Percentiles rank a stretch among this genome's conserved stretches.
Conservation (phyloP, 1,140 invertebrate genomes). For the Drosophila dunni region DNA sequence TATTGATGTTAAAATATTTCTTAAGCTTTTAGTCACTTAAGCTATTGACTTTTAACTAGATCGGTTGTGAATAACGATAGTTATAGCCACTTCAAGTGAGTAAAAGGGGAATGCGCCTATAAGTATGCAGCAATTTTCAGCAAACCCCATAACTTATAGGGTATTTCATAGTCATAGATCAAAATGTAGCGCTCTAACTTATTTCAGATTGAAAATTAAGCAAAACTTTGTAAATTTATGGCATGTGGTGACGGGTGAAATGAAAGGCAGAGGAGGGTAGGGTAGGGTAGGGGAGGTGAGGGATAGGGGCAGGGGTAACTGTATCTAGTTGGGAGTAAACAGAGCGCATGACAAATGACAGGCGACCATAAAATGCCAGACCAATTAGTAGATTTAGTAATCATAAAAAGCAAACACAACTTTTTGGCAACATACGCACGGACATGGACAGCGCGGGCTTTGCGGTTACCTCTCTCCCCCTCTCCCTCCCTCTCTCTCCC, state of each 20-base stretch:
- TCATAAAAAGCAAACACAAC: conserved; percentile 42
- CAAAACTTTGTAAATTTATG: conserved; percentile 3
- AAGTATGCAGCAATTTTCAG: too few species aligned
- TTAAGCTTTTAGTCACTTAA: too few species aligned
- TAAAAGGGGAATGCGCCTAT: too few species aligned
- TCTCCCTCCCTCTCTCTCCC: background rate
- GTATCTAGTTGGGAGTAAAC: background rate
- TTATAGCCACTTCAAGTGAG: too few species aligned
- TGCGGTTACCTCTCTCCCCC: background rate
- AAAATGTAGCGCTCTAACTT: too few species aligned
- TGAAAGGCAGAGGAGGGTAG: too few species aligned
- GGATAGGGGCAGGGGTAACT: background rate
- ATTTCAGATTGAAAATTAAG: conserved; percentile 1
- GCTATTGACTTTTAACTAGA: too few species aligned
- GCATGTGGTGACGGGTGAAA: background rate
- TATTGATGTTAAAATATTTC: too few species aligned
- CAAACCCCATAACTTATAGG: too few species aligned
- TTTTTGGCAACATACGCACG: conserved; percentile 41
- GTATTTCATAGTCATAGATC: too few species aligned
- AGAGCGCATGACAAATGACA: conserved; percentile 45
- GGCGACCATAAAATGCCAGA: conserved; percentile 38
- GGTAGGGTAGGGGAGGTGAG: background rate
- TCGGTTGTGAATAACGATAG: too few species aligned
- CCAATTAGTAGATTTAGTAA: conserved; percentile 64
- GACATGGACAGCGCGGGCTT: conserved; percentile 6